Conservation (phyloP, 2,888 invertebrate species). For the Oxytorus armatus region DNA sequence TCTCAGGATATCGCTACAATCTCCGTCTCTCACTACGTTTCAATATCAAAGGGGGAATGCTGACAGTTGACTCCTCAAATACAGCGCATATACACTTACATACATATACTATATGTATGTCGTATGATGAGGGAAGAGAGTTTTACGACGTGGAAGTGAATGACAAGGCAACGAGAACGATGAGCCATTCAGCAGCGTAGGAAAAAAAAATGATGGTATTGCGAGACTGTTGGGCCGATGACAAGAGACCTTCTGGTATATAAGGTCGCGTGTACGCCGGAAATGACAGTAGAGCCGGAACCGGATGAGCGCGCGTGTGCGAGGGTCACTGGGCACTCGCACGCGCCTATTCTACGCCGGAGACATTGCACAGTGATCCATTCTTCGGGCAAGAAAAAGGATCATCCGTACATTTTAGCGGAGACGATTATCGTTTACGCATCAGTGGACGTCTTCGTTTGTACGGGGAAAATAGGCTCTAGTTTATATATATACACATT, state of each 20-base stretch:
- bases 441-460: slow-evolving; percentile 4
- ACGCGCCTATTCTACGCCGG: slow-evolving; percentile 40
- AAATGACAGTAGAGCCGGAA: slow-evolving; percentile 73
- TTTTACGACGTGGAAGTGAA: slow-evolving; percentile 67
- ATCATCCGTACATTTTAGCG: neutral
- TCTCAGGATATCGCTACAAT: slow-evolving; percentile 12
- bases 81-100: neutral
- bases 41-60: slow-evolving; percentile 52
- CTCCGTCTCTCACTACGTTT: neutral
- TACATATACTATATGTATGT: slow-evolving; percentile 1
- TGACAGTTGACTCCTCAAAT: slow-evolving; percentile 47
- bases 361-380: slow-evolving; percentile 56
- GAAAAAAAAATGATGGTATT: neutral
- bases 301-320: slow-evolving; percentile 62
- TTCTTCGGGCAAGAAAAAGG: slow-evolving; percentile 12
- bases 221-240: slow-evolving; percentile 9
- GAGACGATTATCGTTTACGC: slow-evolving; percentile 29
- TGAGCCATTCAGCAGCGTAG: slow-evolving; percentile 30
- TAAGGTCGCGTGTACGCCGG: slow-evolving; percentile 72
- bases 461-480: neutral
- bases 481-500: neutral
- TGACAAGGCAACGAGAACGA: slow-evolving; percentile 46
- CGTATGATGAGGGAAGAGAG: slow-evolving; percentile 56
- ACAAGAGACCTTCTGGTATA: slow-evolving; percentile 45
- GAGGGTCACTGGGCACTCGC: slow-evolving; percentile 42